phyloP scores from a whole-genome alignment of 2,797 vertebrate species.

The Lepus townsendii region DNA sequence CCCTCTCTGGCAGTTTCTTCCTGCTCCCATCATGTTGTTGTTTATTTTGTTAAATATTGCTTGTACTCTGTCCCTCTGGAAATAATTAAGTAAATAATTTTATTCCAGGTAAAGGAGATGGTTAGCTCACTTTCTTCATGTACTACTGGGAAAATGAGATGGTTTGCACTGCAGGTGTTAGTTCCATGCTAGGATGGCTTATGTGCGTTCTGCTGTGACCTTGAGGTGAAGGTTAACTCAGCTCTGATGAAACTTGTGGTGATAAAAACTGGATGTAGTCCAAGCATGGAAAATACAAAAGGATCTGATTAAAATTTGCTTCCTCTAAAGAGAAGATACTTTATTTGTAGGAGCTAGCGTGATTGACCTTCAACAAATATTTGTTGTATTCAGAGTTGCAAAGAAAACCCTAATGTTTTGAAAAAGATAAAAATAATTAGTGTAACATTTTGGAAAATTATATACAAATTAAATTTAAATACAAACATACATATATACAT shows the following conservation, averaged over 20 bases:
- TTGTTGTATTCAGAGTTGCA: not conserved
- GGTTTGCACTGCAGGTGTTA: slow-evolving; percentile 54
- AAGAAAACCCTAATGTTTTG: slow-evolving; percentile 7
- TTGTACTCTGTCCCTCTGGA: slow-evolving; percentile 34
- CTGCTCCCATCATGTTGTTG: no score
- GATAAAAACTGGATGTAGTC: slow-evolving; percentile 36
- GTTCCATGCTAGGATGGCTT: not conserved
- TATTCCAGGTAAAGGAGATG: slow-evolving; percentile 58
- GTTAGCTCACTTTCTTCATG: slow-evolving; percentile 61
- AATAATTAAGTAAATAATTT: slow-evolving; percentile 31
- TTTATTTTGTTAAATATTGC: not conserved
- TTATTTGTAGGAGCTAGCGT: not conserved
- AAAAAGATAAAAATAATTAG: not conserved
- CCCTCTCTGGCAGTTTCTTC: no score
- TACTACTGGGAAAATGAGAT: slow-evolving; percentile 64
- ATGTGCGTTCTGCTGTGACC: slow-evolving; percentile 50
- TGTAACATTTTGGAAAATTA: not conserved
- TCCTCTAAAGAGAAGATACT: slow-evolving; percentile 42
- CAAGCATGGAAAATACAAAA: slow-evolving; percentile 13
- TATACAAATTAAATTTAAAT: not conserved
- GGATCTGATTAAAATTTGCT: slow-evolving; percentile 13
- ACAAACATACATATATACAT: not conserved
- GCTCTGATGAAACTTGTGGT: slow-evolving; percentile 15
- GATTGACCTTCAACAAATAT: slow-evolving; percentile 21
- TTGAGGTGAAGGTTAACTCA: slow-evolving; percentile 61